Percentiles rank a stretch among this genome's conserved stretches.
These are phyloP conservation scores for Netelia melanura DNA, from an alignment of 2,888 invertebrate genomes.

Conservation along the genomic window DNA sequence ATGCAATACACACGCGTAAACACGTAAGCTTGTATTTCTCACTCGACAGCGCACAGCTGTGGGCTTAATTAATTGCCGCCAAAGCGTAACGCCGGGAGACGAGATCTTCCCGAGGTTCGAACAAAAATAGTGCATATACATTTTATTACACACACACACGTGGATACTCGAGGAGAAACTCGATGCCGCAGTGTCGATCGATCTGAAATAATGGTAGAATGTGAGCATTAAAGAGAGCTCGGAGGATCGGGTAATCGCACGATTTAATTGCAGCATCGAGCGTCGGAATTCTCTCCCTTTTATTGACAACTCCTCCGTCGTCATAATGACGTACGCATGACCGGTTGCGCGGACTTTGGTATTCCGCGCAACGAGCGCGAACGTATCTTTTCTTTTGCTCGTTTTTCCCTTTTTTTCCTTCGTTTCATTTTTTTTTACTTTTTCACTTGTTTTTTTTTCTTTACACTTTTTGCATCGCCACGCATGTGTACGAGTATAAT, in stretches of 20 bases:
- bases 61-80: constrained; percentile 60
- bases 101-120: constrained; percentile 22
- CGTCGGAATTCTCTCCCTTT: constrained; percentile 40
- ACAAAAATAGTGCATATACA: constrained; percentile 36
- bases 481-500: constrained; percentile 13
- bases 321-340: constrained; percentile 37
- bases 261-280: constrained; percentile 47
- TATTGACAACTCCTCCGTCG: constrained; percentile 50
- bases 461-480: not conserved
- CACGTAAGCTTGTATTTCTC: constrained; percentile 36
- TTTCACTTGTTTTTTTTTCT: not conserved
- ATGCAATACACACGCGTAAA: not conserved
- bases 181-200: not conserved
- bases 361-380: constrained; percentile 27
- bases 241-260: constrained; percentile 23
- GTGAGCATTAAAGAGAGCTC: constrained; percentile 25
- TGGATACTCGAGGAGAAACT: not conserved
- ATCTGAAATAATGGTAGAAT: constrained; percentile 26
- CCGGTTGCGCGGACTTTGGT: constrained; percentile 46
- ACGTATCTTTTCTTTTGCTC: not conserved
- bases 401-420: not conserved
- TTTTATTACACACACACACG: not conserved
- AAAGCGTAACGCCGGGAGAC: constrained; percentile 38
- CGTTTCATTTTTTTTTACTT: not conserved
- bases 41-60: constrained; percentile 55